Evolutionary conservation across 53 echinoderm and acorn worm genomes (phyloP).

Genomic region (Henricia sp.): DNA sequence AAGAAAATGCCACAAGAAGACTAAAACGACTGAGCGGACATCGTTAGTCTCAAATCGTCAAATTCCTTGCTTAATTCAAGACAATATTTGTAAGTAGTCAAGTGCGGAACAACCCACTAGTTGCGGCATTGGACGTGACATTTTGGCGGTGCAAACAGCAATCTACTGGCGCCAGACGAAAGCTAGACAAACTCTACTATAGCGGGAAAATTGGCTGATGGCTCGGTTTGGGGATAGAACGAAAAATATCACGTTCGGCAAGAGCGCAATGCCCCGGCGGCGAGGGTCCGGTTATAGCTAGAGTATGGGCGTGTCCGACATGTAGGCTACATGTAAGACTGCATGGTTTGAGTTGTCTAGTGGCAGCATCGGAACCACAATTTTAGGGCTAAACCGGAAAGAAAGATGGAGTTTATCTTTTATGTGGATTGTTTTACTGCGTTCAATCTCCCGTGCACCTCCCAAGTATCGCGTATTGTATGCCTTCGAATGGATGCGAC

Average conservation of each 20-base stretch:
- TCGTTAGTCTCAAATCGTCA: slow-evolving; percentile 17
- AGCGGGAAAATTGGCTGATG: neutral
- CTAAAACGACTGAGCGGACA: neutral
- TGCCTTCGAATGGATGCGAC: too few relatives aligned
- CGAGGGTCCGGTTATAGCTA: neutral
- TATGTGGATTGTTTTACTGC: too few relatives aligned
- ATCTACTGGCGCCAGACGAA: slow-evolving; percentile 27
- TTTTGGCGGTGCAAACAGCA: neutral
- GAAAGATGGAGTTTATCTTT: too few relatives aligned
- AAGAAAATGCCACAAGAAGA: neutral
- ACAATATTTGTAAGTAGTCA: slow-evolving; percentile 25
- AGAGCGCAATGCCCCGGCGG: neutral
- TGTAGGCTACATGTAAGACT: too few relatives aligned
- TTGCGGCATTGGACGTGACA: slow-evolving; percentile 39
- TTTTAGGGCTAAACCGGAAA: too few relatives aligned
- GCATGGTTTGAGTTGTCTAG: too few relatives aligned
- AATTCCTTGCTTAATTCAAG: neutral
- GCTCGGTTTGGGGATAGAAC: neutral
- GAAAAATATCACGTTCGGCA: slow-evolving; percentile 14
- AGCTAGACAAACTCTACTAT: slow-evolving; percentile 1
- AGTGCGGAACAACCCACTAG: slow-evolving; percentile 25
- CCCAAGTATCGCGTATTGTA: too few relatives aligned
- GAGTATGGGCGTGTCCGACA: too few relatives aligned
- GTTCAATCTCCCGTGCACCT: too few relatives aligned
- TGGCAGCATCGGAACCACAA: too few relatives aligned